Evolutionary conservation across 2,888 invertebrate genomes (phyloP).

Genomic region (Andrena haemorrhoa): DNA sequence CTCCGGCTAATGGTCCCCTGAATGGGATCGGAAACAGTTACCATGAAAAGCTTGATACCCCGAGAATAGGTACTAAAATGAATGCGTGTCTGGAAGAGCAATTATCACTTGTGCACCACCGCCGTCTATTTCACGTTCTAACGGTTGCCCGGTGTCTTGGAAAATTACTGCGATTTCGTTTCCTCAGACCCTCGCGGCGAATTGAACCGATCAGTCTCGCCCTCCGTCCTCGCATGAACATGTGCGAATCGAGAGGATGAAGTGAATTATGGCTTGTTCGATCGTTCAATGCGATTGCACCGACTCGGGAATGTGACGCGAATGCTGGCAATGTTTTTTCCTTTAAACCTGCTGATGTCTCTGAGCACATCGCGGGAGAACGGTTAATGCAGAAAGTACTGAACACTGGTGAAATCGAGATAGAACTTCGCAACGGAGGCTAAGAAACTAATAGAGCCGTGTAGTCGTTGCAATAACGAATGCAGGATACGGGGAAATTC

Average conservation of each 20-base stretch:
- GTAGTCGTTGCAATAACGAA: slow-evolving; percentile 1
- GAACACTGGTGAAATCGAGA: neutral
- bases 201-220: slow-evolving; percentile 2
- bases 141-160: neutral
- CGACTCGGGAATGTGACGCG: too few species aligned
- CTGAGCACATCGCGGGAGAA: too few species aligned
- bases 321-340: too few species aligned
- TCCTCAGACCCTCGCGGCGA: neutral
- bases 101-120: slow-evolving; percentile 38
- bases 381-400: neutral
- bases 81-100: slow-evolving; percentile 38
- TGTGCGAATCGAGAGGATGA: too few species aligned
- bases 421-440: neutral
- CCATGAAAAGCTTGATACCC: slow-evolving; percentile 37
- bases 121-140: neutral
- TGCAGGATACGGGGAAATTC: slow-evolving; percentile 21
- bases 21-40: slow-evolving; percentile 58
- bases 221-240: neutral
- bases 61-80: slow-evolving; percentile 37
- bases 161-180: neutral
- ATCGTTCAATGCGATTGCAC: too few species aligned
- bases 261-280: too few species aligned
- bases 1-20: slow-evolving; percentile 44
- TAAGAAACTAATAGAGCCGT: neutral
- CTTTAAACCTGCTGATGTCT: too few species aligned